Base-by-base conservation (phyloP, 2,888 invertebrate species). In the Tenthredo distinguenda region DNA sequence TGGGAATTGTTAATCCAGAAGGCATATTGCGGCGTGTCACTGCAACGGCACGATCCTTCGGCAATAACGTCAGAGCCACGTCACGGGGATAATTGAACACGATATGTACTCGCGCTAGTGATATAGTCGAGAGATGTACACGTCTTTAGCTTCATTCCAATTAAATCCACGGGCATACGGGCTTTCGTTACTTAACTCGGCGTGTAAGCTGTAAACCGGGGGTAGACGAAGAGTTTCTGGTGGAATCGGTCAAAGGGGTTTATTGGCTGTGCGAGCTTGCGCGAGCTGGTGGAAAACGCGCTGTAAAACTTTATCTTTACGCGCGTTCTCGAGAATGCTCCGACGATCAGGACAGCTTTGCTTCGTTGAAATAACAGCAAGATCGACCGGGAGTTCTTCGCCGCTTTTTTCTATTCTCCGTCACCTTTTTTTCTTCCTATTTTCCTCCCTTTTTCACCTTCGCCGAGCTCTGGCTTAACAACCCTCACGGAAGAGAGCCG, bases 321-420 rank as follows among this genome's bases (percentile, higher is more conserved):
- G 72, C 40, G 37, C 40, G 37, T 72, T 37, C n/a, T 40, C 47
- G 4, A 74, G 21, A 74, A 74, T 74, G 6, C 74, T 74, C 6
- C 21, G 10, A 74, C 74, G 21, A 21, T 74, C 21, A 12, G 21
- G 6, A 12, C 21, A 72, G 72, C 40, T 74, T 40, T 43, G 74
- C 40, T 74, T 74, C 43, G 40, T 74, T 74, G 9, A 74, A 74
- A 43, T 74, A 74, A 74, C 43, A 74, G 15, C 74, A 40, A 74
- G 6, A 74, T 74, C 26, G 74, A 43, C 40, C 26, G 5, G 74
- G n/a, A 37, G 18, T 72, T 34, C 15, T 18, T 34, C 18, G 7
- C 34, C 34, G 6, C 1, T 34, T 15, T 18, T 34, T 62, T 12
- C 26, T 15, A 62, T 26, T 82, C 65, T 65, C 10, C 18, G n/a